Base-by-base conservation (phyloP, 2,797 vertebrate species). In the Semotilus atromaculatus region DNA sequence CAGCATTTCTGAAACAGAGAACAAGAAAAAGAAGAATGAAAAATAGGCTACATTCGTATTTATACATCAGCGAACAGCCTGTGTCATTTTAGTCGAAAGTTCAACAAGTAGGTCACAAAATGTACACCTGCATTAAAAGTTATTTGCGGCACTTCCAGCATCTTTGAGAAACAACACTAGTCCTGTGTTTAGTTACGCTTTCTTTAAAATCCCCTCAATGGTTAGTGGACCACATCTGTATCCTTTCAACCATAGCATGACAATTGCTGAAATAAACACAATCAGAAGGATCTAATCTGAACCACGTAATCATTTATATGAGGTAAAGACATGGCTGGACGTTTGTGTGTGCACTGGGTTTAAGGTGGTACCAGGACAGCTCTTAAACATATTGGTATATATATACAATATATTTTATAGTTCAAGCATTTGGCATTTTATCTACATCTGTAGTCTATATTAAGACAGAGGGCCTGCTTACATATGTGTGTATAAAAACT, bases 1-100 rank as follows among this genome's bases (percentile, higher is more conserved):
- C 92, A 98, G 89, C 98, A 99, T 98, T 95, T 99, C 98, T 99
- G 96, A 31, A 76, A 67, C 23, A 80, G 4, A 90, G 4, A 90
- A 51, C 81, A 72, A 58, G 29, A 78, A 68, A 43, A 23, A 68
- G 7, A 79, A 38, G 18, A 74, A 62, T 3, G 38, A 85, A 21
- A 68, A 64, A 26, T 0, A 0, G 53, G 53, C 23, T 38, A 16
- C 38, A 75, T 68, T 36, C 13, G 19, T n/a, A 23, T 55, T 55
- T 23, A 6, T n/a, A n/a, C 45, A 38, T 67, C 38, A 77, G 6
- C 48, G 21, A 29, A 31, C 21, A 84, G 21, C 11, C 40, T 38
- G 62, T 67, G 64, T 64, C 38, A 67, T 45, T 16, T 38, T 26
- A 11, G n/a, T 51, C 40, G 29, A 19, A 48, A 36, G 53, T 36